phyloP scores from a whole-genome alignment of 53 echinoderm and acorn worm genomes.

The Holothuria leucospilota region DNA sequence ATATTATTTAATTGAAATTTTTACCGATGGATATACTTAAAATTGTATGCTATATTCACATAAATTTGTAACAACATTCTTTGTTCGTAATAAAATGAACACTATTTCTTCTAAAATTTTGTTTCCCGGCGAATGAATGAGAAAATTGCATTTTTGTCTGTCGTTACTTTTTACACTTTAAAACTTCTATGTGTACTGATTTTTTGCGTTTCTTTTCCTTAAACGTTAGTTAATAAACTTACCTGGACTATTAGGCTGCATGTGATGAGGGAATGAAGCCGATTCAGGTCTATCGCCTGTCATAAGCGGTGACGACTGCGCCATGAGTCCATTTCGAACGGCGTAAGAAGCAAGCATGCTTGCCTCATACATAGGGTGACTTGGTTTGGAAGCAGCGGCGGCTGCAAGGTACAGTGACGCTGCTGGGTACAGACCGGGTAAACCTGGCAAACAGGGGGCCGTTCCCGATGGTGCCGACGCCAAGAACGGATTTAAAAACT shows the following conservation, averaged over 20 bases:
- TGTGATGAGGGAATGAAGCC: conserved; percentile 21
- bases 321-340: conserved; percentile 15
- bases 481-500: conserved; percentile 30
- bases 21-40: no score
- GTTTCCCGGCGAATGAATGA: no score
- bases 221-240: not conserved
- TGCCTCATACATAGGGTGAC: conserved; percentile 34
- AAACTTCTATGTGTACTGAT: no score
- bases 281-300: conserved; percentile 15
- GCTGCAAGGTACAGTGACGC: conserved; percentile 83
- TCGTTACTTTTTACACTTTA: no score
- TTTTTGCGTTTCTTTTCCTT: no score
- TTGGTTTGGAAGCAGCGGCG: conserved; percentile 61
- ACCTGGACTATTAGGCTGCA: conserved; percentile 43
- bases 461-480: not conserved
- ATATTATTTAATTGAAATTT: no score
- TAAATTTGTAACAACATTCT: no score
- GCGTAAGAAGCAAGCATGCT: conserved; percentile 42
- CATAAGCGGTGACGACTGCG: not conserved
- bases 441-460: conserved; percentile 37
- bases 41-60: no score
- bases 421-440: conserved; percentile 80
- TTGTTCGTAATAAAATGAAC: no score
- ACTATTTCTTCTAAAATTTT: no score
- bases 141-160: no score